These are phyloP conservation scores for Drosophila albomicans DNA, from an alignment of 1,140 invertebrate species.

Conservation along the genomic window DNA sequence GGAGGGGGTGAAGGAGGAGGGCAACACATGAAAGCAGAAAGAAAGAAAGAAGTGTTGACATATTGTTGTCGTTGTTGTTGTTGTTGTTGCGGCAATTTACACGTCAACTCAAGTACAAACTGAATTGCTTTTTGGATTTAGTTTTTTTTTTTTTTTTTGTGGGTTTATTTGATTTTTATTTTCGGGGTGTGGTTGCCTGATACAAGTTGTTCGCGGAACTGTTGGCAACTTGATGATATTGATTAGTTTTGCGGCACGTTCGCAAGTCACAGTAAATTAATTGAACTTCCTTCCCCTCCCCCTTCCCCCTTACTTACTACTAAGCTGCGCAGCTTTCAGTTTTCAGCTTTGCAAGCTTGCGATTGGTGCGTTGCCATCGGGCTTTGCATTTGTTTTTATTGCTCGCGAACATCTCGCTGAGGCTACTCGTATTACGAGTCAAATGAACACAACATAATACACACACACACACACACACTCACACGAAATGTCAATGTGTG, in stretches of 20 bases:
- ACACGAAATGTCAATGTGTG: background rate
- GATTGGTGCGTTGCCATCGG: slow-evolving; percentile 45
- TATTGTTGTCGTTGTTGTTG: slow-evolving; percentile 30
- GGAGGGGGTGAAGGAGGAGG: background rate
- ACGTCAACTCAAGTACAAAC: slow-evolving; percentile 56
- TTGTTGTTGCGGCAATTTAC: slow-evolving; percentile 55
- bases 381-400: slow-evolving; percentile 31
- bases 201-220: slow-evolving; percentile 20
- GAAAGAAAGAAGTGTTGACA: slow-evolving; percentile 69
- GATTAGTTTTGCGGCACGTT: slow-evolving; percentile 50
- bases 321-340: slow-evolving; percentile 13
- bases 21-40: background rate
- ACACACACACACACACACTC: slow-evolving; percentile 6
- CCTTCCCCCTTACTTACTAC: background rate
- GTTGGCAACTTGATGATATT: slow-evolving; percentile 36
- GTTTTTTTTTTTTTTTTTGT: background rate
- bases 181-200: slow-evolving; percentile 24
- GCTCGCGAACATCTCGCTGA: slow-evolving; percentile 18
- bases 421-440: slow-evolving; percentile 47
- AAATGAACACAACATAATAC: slow-evolving; percentile 1
- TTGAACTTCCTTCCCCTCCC: background rate
- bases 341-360: slow-evolving; percentile 30
- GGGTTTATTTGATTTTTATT: slow-evolving; percentile 11
- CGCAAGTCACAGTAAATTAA: slow-evolving; percentile 5
- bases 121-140: slow-evolving; percentile 46